Evolutionary conservation across 2,113 vertebrate genomes (phyloP).

Genomic region (Paramormyrops kingsleyae): DNA sequence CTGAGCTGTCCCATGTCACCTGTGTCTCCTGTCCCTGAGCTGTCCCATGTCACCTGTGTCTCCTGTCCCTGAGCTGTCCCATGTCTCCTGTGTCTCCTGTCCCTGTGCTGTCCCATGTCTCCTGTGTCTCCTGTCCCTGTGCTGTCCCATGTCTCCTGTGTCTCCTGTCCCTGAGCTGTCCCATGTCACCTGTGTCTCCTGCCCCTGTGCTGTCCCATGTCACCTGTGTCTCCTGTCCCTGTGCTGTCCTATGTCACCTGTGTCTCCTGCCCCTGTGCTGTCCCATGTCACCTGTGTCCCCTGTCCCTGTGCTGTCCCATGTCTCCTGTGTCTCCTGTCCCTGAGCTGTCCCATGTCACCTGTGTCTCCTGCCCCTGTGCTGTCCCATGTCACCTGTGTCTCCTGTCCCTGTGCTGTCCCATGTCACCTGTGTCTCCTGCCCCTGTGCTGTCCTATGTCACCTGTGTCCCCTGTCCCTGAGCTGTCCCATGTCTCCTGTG

Average conservation of each 20-base stretch:
- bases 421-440: background rate
- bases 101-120: background rate
- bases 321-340: too few relatives aligned
- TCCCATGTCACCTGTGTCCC: background rate
- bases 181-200: too few relatives aligned
- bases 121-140: too few relatives aligned
- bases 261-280: too few relatives aligned
- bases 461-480: background rate
- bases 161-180: too few relatives aligned
- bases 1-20: background rate
- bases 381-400: background rate
- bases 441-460: background rate
- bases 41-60: background rate
- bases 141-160: too few relatives aligned
- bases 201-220: too few relatives aligned
- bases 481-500: accelerated
- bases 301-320: background rate
- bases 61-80: background rate
- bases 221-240: too few relatives aligned
- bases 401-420: too few relatives aligned
- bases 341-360: too few relatives aligned
- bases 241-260: background rate
- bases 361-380: background rate
- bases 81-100: background rate
- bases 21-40: background rate